phyloP scores from a whole-genome alignment of 2,113 vertebrate genomes.

The Cygnus atratus region DNA sequence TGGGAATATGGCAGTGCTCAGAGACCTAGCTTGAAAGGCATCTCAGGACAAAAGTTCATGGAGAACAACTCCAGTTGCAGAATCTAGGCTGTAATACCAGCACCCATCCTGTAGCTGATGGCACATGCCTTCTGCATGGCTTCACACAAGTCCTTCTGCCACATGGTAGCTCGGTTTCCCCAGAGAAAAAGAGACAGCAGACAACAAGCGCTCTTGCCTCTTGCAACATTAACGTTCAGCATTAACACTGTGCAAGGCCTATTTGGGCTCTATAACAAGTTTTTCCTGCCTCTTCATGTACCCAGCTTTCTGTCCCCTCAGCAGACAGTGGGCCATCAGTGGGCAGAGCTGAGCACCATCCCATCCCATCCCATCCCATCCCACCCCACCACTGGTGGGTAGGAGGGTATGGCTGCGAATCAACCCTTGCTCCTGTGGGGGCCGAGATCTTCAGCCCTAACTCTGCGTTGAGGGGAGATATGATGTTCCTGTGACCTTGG shows the following conservation, averaged over 20 bases:
- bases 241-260: neutral
- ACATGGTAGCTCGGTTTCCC: rapidly evolving
- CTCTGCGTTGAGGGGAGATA: neutral
- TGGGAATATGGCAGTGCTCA: neutral
- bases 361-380: neutral
- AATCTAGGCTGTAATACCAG: neutral
- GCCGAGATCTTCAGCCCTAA: neutral
- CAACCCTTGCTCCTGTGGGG: neutral
- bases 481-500: neutral
- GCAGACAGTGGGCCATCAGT: neutral
- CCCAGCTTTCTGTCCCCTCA: neutral
- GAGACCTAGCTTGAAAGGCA: neutral
- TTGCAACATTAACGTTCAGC: neutral
- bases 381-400: rapidly evolving
- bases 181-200: neutral
- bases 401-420: neutral
- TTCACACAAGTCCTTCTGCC: neutral
- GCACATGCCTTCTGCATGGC: neutral
- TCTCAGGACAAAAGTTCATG: neutral
- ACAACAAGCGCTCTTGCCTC: neutral
- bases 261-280: neutral
- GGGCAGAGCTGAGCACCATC: neutral
- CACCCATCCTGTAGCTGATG: neutral
- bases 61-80: neutral
- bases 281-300: neutral